Evolutionary conservation across 2,113 vertebrate genomes (phyloP).

Genomic region (Silurus asotus): DNA sequence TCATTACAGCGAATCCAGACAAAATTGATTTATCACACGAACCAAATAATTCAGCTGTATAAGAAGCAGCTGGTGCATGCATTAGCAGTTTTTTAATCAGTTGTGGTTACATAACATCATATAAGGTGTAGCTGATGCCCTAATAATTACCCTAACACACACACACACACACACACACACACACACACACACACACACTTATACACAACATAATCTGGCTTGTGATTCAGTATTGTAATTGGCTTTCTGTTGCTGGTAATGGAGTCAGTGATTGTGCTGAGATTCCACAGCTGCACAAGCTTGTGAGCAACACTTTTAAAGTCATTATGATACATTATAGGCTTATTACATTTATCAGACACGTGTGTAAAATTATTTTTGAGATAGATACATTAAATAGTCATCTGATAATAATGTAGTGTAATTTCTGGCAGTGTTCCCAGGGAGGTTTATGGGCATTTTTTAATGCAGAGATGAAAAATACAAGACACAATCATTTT

Average conservation of each 20-base stretch:
- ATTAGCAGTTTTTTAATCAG: slow-evolving; percentile 20
- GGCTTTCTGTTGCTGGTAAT: slow-evolving; percentile 9
- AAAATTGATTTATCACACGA: background rate
- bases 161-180: background rate
- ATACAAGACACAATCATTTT: background rate
- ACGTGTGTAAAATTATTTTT: background rate
- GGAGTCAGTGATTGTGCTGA: slow-evolving; percentile 9
- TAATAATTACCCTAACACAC: slow-evolving; percentile 5
- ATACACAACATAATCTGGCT: background rate
- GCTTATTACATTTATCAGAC: background rate
- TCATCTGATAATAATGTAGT: background rate
- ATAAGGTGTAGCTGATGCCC: background rate
- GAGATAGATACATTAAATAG: background rate
- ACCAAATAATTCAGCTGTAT: background rate
- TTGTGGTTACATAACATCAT: slow-evolving; percentile 20
- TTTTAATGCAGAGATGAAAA: background rate
- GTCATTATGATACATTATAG: slow-evolving; percentile 3
- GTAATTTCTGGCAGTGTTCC: background rate
- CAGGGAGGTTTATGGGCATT: background rate
- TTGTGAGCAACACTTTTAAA: background rate
- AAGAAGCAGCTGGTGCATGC: background rate
- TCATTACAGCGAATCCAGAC: background rate
- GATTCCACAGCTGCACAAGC: slow-evolving; percentile 1
- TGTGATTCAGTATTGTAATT: background rate
- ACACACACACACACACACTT: background rate